Evolutionary conservation across 2,113 vertebrate genomes (phyloP).

Genomic region (Misgurnus anguillicaudatus): DNA sequence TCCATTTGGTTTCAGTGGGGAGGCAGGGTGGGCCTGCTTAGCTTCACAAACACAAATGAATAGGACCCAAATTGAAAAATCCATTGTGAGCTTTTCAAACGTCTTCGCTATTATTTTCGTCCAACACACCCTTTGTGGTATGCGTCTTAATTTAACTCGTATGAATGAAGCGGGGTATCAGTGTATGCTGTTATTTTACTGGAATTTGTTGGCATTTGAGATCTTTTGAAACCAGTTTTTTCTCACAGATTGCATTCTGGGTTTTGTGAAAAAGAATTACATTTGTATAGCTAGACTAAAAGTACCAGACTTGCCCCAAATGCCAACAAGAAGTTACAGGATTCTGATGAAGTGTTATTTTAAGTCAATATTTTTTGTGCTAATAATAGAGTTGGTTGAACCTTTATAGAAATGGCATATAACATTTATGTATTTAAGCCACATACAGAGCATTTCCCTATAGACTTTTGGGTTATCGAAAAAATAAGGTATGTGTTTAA

Average conservation of each 20-base stretch:
- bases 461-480: no score
- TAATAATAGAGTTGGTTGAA: not conserved
- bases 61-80: conserved; percentile 46
- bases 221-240: not conserved
- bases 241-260: not conserved
- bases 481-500: no score
- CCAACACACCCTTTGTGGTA: conserved; percentile 30
- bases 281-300: conserved; percentile 1
- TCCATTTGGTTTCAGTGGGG: conserved; percentile 44
- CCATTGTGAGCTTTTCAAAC: conserved; percentile 37
- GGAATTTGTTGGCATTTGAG: not conserved
- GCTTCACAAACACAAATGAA: conserved; percentile 52
- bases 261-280: conserved; percentile 14
- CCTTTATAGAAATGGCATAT: conserved; percentile 14
- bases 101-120: conserved; percentile 25
- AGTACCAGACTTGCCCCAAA: not conserved
- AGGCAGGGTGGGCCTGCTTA: conserved; percentile 37
- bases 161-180: conserved; percentile 13
- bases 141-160: conserved; percentile 25
- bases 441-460: no score
- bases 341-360: no score
- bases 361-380: not conserved
- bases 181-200: not conserved
- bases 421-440: not conserved
- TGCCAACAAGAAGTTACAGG: not conserved